These are phyloP conservation scores for Acanthornis magna DNA, from an alignment of 2,797 vertebrate genomes.

Conservation along the genomic window DNA sequence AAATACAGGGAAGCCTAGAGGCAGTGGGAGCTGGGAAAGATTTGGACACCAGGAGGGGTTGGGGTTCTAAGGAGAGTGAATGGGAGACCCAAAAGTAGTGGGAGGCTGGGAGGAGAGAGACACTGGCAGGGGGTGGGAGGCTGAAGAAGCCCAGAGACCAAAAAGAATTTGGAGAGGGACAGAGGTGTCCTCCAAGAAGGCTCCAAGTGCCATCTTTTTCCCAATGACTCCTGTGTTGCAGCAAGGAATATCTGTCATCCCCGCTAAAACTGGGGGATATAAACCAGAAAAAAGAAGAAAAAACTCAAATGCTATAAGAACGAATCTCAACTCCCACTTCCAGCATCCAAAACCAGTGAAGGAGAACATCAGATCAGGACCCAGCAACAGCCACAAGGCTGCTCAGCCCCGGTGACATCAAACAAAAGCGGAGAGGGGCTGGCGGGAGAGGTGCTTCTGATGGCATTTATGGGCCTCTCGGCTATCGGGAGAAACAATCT, in stretches of 20 bases:
- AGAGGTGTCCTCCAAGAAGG: neutral
- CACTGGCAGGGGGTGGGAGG: neutral
- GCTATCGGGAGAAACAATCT: neutral
- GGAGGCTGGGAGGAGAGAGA: neutral
- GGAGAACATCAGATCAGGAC: neutral
- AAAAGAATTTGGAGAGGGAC: neutral
- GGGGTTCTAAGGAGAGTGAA: neutral
- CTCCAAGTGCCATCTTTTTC: neutral
- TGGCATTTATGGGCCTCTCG: neutral
- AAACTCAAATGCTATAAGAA: neutral
- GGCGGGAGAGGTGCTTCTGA: neutral
- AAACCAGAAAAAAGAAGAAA: neutral
- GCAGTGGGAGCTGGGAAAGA: neutral
- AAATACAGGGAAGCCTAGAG: rapidly evolving
- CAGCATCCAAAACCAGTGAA: neutral
- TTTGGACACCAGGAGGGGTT: neutral
- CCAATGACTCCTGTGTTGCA: rapidly evolving
- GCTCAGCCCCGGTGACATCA: neutral
- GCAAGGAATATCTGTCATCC: neutral
- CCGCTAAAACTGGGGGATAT: rapidly evolving
- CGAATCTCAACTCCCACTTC: neutral
- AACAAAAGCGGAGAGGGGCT: neutral
- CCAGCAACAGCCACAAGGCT: neutral
- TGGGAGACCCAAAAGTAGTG: neutral
- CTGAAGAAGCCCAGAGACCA: neutral